Base-by-base conservation (phyloP, 2,888 invertebrate genomes). In the Sepioteuthis lessoniana region DNA sequence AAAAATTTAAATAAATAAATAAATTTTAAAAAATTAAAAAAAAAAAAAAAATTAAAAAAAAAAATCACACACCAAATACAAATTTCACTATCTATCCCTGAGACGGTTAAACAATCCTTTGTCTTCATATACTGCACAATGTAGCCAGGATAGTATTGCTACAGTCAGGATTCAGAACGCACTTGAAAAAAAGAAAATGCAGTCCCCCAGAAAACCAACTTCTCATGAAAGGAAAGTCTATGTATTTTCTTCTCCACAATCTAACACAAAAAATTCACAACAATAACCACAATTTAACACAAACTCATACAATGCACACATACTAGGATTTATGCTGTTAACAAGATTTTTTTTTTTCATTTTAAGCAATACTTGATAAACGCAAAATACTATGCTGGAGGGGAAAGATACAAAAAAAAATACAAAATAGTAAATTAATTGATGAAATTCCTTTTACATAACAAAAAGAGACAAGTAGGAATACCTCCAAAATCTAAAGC, bases 41-140 rank as follows among this genome's bases (percentile, higher is more conserved):
- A 92, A 19, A 42, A 25, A 76, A 28, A 42, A 42, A 42, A 42
- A 3, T 42, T 42, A 92, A 42, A 16, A 19, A 92, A 92, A n/a
- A 28, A 25, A 76, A 28, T 91, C 28, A 91, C 35, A 91, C 28
- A 91, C 8, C 42, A 92, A 92, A 42, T 47, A 31, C 19, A 92
- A 92, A 92, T 42, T 42, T 47, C 47, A 42, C 47, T 92, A 92
- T 42, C 91, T n/a, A 92, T 92, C 92, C 46, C 92, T 92, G 47
- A 91, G n/a, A 47, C 92, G 38, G 92, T 92, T 92, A 92, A 92
- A 92, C 92, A 92, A 92, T 92, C 92, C 92, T 92, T 92, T 92
- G 92, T 92, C 92, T 25, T 47, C 7, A 47, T 92, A 92, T 92
- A 92, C 92, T 92, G 92, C 92, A 92, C 92, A 92, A 92, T 92